Base-by-base conservation (phyloP, 2,113 vertebrate genomes). In the Strigops habroptila region DNA sequence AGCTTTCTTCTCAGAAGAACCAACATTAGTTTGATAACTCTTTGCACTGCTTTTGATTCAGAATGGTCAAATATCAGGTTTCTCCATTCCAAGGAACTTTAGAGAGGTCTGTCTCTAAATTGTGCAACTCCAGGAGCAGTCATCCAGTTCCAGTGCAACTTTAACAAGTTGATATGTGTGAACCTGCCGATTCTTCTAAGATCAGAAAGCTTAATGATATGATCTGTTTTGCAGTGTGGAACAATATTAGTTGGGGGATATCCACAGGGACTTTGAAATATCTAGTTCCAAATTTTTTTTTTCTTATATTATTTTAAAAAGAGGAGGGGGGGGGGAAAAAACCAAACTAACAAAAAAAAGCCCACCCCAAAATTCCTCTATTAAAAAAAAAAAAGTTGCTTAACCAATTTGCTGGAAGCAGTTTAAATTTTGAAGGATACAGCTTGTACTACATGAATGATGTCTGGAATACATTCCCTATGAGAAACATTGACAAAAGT, bases 381-480 rank as follows among this genome's bases (percentile, higher is more conserved):
- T 18, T 74, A 28, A 69, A 62, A 60, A 73, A 27, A 28, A 44
- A 53, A 10, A 48, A 33, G 6, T 25, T 22, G 10, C 18, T 80
- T 80, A 83, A 63, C 48, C 24, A 41, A 43, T 75, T 75, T 91
- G 16, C 60, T 93, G 88, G 77, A 88, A 86, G 18, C 18, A 68
- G 74, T 68, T 91, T 88, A 88, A 6, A 68, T 69, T 94, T 84
- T 31, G 55, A 73, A 84, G n/a, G 62, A 73, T 78, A 93, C 80
- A 91, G 22, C 22, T 86, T 96, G 88, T 94, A 76, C 77, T 39
- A 23, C 35, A 73, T 27, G 28, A 71, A 35, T 8, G 4, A 60
- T 86, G 69, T 90, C 82, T 95, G 93, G 80, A 75, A 52, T 82
- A 81, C 41, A 28, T 82, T 94, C 96, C 86, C 80, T 94, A 62